Conservation (phyloP, 2,888 invertebrate genomes). For the Acleris emargana region DNA sequence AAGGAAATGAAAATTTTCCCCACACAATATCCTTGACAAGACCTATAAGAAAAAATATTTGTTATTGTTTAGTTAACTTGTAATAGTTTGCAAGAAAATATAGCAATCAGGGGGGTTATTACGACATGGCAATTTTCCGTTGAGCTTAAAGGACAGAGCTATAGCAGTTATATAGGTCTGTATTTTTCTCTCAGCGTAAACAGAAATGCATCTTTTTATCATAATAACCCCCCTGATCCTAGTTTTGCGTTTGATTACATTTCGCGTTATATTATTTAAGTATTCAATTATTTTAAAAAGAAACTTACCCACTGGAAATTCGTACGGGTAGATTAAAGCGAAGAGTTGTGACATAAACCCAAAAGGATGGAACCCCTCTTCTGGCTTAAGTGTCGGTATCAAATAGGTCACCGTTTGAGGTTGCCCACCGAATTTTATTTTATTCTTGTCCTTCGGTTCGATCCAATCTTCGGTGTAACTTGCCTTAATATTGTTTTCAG, state of each 20-base stretch:
- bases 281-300: conserved; percentile 20
- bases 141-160: no score
- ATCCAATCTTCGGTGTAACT: conserved; percentile 72
- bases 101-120: no score
- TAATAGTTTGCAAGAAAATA: no score
- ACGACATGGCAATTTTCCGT: no score
- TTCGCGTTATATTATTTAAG: neutral
- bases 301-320: conserved; percentile 86
- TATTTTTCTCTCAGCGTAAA: no score
- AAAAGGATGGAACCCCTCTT: conserved; percentile 85
- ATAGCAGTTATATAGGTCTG: no score
- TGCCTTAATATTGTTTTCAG: conserved; percentile 61
- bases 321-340: conserved; percentile 85
- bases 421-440: conserved; percentile 76
- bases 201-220: no score
- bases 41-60: conserved; percentile 50
- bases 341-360: conserved; percentile 85
- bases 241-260: neutral
- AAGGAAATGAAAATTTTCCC: conserved; percentile 75
- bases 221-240: no score
- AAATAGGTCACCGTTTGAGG: conserved; percentile 78
- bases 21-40: conserved; percentile 75
- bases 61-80: no score
- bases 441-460: conserved; percentile 66
- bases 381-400: conserved; percentile 81